These are phyloP conservation scores for Rachycentron canadum DNA, from an alignment of 2,797 vertebrate genomes.

Conservation along the genomic window DNA sequence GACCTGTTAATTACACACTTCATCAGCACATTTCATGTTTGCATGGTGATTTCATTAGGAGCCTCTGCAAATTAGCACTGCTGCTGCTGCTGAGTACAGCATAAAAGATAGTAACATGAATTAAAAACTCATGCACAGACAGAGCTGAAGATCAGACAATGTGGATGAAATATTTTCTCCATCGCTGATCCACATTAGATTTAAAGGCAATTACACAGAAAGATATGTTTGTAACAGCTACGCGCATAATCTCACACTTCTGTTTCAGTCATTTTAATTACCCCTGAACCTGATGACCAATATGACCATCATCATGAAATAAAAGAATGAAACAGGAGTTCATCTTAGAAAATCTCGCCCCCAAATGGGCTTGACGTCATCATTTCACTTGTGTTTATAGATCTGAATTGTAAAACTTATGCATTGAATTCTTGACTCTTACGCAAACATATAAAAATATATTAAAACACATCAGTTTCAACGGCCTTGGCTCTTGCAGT, in stretches of 20 bases:
- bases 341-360: no score
- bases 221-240: background rate
- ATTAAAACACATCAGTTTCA: no score
- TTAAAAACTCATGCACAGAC: background rate
- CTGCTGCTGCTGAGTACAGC: background rate
- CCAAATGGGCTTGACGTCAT: background rate
- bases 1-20: constrained; percentile 18
- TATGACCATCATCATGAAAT: background rate
- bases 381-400: background rate
- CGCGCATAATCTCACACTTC: background rate
- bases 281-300: background rate
- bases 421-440: background rate
- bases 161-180: no score
- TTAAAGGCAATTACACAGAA: background rate
- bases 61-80: background rate
- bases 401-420: background rate
- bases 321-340: background rate
- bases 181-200: background rate
- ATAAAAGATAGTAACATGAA: background rate
- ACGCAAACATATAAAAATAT: background rate
- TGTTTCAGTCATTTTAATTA: background rate
- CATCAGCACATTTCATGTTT: constrained; percentile 1
- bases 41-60: background rate
- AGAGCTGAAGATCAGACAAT: background rate
- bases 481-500: no score